Conservation (phyloP, 2,113 vertebrate genomes). For the Pan troglodytes region NHGRI_mPanTro3-v2.1_pri NC_072401.2:119673001-119673500, state of each 20-base stretch:
- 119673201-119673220: not conserved
- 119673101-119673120: not conserved
- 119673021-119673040: not conserved
- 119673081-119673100: not conserved
- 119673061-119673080: not conserved
- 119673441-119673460: slow-evolving; percentile 26
- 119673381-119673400: not conserved
- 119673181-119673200: not conserved
- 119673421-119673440: not conserved
- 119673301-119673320: slow-evolving; percentile 53
- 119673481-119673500: not conserved
- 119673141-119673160: not conserved
- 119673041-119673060: not conserved
- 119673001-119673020: not conserved
- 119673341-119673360: slow-evolving; percentile 50
- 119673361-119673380: slow-evolving; percentile 65
- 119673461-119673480: not conserved
- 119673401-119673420: not conserved
- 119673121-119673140: not conserved
- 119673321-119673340: slow-evolving; percentile 50
- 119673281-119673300: slow-evolving; percentile 57
- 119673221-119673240: not conserved
- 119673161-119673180: not conserved
- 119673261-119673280: not conserved
- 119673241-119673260: not conserved